Evolutionary conservation across 2,113 vertebrate species (phyloP), one percentile per base, ranked within the genome.

Genomic region (Anolis sagrei): DNA sequence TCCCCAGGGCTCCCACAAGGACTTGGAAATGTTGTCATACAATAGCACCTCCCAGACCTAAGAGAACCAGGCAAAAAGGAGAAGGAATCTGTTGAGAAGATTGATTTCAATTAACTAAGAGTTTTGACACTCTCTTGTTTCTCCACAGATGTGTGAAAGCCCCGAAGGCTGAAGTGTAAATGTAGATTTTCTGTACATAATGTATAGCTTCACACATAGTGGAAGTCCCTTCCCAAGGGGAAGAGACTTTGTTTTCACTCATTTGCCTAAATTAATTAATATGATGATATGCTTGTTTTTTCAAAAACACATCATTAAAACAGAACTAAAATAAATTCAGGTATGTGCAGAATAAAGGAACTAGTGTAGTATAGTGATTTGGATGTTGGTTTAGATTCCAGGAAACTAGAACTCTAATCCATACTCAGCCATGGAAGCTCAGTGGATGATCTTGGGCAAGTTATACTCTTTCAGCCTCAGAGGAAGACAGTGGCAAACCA

Each of bases 151-250:
- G 5, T 76, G 61, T 2, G 16, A 74, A 88, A 76, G 36, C 5
- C 77, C 13, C 76, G 86, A 69, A 51, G n/a, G 73, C 51, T 64
- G 36, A 72, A 69, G 66, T 49, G n/a, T n/a, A 66, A 76, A 66
- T 75, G 34, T 39, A 68, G 75, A 4, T 1, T 78, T 79, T 39
- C 62, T 76, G 0, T 69, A n/a, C 44, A 69, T 68, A 61, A 58
- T 21, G 58, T 86, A 29, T 44, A 25, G 51, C 25, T 69, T 90
- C 81, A 54, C 51, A 83, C 79, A 64, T 68, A n/a, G 36, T 79
- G 83, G 13, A 72, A 0, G 0, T 5, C 25, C 66, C 62, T 68
- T 29, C 61, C 79, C 39, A 44, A 76, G 62, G 21, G 61, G 34
- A 48, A 7, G 64, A 77, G 36, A 21, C 34, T 66, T 51, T 13